phyloP scores from a whole-genome alignment of 2,113 vertebrate species.

The Silurus asotus region DNA sequence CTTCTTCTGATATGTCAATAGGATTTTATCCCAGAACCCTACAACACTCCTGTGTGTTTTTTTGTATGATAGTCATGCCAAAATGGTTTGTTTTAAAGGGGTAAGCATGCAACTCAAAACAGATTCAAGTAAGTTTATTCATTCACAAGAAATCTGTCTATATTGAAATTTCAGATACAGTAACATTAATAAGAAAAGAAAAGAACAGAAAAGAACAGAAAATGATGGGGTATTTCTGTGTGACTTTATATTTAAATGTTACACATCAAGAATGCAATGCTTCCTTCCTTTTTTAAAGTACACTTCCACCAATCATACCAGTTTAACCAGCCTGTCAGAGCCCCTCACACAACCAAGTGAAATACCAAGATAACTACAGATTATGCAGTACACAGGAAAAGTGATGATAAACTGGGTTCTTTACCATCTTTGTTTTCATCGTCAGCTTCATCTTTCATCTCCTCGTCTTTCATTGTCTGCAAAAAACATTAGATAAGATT shows the following conservation, averaged over 20 bases:
- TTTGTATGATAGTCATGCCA: not conserved
- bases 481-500: not conserved
- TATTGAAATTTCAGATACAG: no score
- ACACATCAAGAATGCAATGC: no score
- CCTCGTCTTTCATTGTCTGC: not conserved
- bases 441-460: not conserved
- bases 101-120: no score
- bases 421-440: not conserved
- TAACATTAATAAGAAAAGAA: no score
- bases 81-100: not conserved
- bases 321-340: not conserved
- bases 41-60: no score
- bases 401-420: not conserved
- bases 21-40: no score
- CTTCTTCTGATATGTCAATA: no score
- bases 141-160: not conserved
- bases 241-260: not conserved
- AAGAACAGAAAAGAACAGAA: no score
- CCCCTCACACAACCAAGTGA: not conserved
- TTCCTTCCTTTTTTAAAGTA: no score
- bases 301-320: no score
- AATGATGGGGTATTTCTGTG: not conserved
- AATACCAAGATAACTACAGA: not conserved
- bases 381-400: not conserved
- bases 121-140: not conserved